These are phyloP conservation scores for Riparia riparia DNA, from an alignment of 2,113 vertebrate species.

Conservation along the genomic window DNA sequence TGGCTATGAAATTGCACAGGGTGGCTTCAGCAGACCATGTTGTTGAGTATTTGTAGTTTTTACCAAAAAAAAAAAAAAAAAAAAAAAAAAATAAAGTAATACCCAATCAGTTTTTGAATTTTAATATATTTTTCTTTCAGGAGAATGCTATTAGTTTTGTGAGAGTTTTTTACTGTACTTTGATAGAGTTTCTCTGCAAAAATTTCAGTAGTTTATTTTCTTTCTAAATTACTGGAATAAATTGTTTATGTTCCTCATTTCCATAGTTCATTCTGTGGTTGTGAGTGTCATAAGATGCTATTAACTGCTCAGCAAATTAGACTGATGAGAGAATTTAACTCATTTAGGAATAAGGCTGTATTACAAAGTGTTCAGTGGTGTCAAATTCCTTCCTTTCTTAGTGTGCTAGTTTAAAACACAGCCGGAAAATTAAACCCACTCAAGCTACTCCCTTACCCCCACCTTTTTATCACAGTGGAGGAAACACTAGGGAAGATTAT, in stretches of 20 bases:
- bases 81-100: background rate
- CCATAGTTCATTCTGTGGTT: background rate
- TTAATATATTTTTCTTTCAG: background rate
- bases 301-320: background rate
- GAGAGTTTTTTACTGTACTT: background rate
- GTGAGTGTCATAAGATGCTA: background rate
- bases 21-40: background rate
- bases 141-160: background rate
- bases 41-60: background rate
- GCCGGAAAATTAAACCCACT: background rate
- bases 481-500: background rate
- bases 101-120: fast-evolving
- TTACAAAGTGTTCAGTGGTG: background rate
- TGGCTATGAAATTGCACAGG: background rate
- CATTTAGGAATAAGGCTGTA: background rate
- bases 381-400: background rate
- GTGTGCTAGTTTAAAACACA: background rate
- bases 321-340: background rate
- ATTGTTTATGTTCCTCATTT: background rate
- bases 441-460: background rate
- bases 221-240: background rate
- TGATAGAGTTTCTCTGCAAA: background rate
- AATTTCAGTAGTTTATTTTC: background rate
- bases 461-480: no score
- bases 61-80: background rate